phyloP scores from a whole-genome alignment of 2,797 vertebrate genomes.

The Naso thynnoides region DNA sequence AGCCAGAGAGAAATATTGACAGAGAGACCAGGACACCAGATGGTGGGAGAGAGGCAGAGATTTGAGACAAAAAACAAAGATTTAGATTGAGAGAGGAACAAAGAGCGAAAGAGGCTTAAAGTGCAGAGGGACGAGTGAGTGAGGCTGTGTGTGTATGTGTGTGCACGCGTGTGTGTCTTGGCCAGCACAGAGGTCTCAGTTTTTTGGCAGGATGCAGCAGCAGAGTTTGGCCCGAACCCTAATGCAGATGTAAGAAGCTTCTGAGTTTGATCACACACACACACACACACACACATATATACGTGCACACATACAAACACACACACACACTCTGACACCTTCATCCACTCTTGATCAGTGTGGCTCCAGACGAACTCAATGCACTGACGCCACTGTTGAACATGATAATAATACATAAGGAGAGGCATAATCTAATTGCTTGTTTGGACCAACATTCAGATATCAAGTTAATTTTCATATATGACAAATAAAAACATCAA shows the following conservation, averaged over 20 bases:
- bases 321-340: constrained; percentile 52
- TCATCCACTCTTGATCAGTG: constrained; percentile 33
- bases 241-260: constrained; percentile 76
- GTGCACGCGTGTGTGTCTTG: constrained; percentile 53
- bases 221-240: constrained; percentile 68
- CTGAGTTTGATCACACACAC: constrained; percentile 58
- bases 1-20: constrained; percentile 48
- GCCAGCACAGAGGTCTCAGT: constrained; percentile 59
- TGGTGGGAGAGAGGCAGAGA: constrained; percentile 52
- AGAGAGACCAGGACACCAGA: constrained; percentile 65
- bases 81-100: constrained; percentile 58
- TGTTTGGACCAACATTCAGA: background rate
- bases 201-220: constrained; percentile 72
- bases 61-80: constrained; percentile 62
- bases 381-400: constrained; percentile 53
- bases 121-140: constrained; percentile 23
- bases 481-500: background rate
- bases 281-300: constrained; percentile 7
- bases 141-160: constrained; percentile 15
- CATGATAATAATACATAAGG: background rate
- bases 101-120: constrained; percentile 60
- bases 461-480: background rate
- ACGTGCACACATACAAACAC: constrained; percentile 6
- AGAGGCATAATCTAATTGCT: too few relatives aligned
- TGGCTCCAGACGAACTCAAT: constrained; percentile 58